Base-by-base conservation (phyloP, 2,113 vertebrate genomes). In the Apteryx owenii region DNA sequence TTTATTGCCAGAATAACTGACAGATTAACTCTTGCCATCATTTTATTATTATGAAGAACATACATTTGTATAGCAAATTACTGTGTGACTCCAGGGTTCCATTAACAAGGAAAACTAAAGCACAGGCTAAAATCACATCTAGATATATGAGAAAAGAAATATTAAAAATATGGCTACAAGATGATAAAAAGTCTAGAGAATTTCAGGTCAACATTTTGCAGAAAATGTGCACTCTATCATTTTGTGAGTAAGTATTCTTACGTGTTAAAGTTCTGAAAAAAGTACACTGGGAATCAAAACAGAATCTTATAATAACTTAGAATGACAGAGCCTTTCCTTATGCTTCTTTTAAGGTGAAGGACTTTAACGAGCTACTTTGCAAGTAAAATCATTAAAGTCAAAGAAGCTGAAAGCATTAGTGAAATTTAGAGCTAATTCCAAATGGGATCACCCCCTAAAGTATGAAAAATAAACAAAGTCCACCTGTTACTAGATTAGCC, bases 401-500 rank as follows among this genome's bases (percentile, higher is more conserved):
- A 44, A 71, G 75, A 25, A 81, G 22, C 42, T 66, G 64, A 89
- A 90, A 28, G 2, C 22, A 38, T 69, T 88, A 80, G 50, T 61
- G 64, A 31, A 68, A 89, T 64, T 85, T 73, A 46, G 51, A 60
- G 75, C n/a, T 89, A 42, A 76, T 91, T 95, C 68, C 42, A 76
- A 92, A 46, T 66, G 96, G 75, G 26, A 91, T 90, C 31, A 89
- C 15, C 40, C 48, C 28, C 65, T 73, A 36, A 93, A 95, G 46
- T 68, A 80, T 48, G 54, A 88, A 93, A 92, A 95, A 80, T 77
- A 89, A 95, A 89, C 48, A 89, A 38, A 56, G 42, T 78, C 85
- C 85, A 97, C 94, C 95, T 97, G 78, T 94, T 95, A 60, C 22
- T 65, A 20, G 70, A 58, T 64, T 73, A 87, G 68, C 53, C 40